These are phyloP conservation scores for Linnaemya vulpina DNA, from an alignment of 2,888 invertebrate genomes.

Conservation along the genomic window DNA sequence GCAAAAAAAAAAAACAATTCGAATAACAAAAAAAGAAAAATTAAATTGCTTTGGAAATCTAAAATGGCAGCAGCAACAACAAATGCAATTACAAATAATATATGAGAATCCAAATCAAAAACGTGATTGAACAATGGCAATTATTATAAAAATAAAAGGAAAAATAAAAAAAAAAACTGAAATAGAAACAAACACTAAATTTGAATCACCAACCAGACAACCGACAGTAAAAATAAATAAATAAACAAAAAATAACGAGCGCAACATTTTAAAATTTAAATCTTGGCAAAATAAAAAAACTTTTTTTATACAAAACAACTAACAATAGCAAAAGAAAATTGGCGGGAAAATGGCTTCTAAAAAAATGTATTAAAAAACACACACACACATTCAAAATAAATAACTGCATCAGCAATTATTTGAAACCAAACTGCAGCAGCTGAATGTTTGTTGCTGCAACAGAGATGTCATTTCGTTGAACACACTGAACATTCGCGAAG, in stretches of 20 bases:
- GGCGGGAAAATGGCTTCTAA: conserved; percentile 47
- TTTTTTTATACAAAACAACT: conserved; percentile 17
- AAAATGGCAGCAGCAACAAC: conserved; percentile 44
- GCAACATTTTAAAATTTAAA: conserved; percentile 37
- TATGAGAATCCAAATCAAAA: conserved; percentile 67
- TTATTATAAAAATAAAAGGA: conserved; percentile 50
- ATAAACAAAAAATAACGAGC: neutral
- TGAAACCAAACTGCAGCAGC: conserved; percentile 25
- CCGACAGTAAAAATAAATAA: neutral
- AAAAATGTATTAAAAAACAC: conserved; percentile 8
- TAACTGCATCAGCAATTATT: conserved; percentile 36
- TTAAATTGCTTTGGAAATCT: conserved; percentile 27
- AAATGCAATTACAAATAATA: conserved; percentile 43
- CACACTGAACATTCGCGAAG: conserved; percentile 47
- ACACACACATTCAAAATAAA: neutral
- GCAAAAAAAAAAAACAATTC: neutral
- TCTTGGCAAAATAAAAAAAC: conserved; percentile 5
- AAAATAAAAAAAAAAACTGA: conserved; percentile 27
- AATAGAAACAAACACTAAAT: conserved; percentile 46
- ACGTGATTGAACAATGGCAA: conserved; percentile 71
- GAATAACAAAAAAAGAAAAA: conserved; percentile 7
- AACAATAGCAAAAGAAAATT: conserved; percentile 31
- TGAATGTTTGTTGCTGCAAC: conserved; percentile 13
- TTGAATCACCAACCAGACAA: conserved; percentile 15
- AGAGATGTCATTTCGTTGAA: conserved; percentile 54